Evolutionary conservation across 2,888 invertebrate genomes (phyloP).

Genomic region (Toxonevra muliebris): DNA sequence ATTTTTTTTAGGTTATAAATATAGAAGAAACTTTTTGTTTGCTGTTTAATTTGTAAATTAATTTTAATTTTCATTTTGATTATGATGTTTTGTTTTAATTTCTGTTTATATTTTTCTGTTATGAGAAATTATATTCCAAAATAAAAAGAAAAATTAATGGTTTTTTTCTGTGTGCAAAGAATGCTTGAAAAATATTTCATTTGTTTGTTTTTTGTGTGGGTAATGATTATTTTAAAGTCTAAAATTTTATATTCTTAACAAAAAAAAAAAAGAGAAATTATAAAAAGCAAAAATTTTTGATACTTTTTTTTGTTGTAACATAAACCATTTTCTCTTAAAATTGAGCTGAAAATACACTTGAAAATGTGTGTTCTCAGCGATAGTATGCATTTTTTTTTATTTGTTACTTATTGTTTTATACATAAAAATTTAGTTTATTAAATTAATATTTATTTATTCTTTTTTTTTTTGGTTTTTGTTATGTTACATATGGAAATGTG

Average conservation of each 20-base stretch:
- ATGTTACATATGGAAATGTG: slow-evolving; percentile 1
- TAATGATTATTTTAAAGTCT: slow-evolving; percentile 36
- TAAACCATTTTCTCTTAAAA: no score
- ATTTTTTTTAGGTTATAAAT: no score
- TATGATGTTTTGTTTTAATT: slow-evolving; percentile 4
- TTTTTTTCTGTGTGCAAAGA: no score
- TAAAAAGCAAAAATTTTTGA: neutral
- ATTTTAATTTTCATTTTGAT: slow-evolving; percentile 1
- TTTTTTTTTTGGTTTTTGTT: slow-evolving; percentile 14
- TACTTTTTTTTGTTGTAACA: neutral
- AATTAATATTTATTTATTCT: slow-evolving; percentile 34
- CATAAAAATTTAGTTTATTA: slow-evolving; percentile 15
- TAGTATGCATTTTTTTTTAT: neutral
- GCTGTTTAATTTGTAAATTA: no score
- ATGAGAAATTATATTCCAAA: neutral
- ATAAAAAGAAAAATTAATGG: no score
- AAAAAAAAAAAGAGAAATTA: no score
- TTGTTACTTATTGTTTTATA: neutral
- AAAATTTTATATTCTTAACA: slow-evolving; percentile 3
- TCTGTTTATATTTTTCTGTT: slow-evolving; percentile 5
- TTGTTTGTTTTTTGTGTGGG: slow-evolving; percentile 18
- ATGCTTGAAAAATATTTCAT: neutral
- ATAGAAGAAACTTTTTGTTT: no score
- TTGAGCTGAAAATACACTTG: neutral
- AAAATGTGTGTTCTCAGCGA: neutral